Percentiles rank a stretch among this genome's conserved stretches.
Evolutionary conservation across 1,140 invertebrate species (phyloP).

Genomic region (Diuraphis noxia): DNA sequence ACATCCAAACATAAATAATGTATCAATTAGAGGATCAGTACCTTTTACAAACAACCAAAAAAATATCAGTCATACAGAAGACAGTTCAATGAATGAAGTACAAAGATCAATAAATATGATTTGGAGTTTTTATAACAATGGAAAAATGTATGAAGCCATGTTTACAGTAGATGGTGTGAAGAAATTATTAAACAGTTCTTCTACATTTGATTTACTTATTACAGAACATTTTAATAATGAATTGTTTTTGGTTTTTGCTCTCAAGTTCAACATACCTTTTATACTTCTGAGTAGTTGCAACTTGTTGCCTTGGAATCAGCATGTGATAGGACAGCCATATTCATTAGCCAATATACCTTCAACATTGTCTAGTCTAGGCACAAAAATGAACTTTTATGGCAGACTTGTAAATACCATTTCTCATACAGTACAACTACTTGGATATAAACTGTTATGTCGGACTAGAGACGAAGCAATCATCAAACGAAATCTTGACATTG

Average conservation of each 20-base stretch:
- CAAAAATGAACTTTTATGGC: slow-evolving; percentile 53
- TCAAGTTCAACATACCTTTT: slow-evolving; percentile 62
- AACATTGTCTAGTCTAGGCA: not conserved
- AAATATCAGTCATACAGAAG: not conserved
- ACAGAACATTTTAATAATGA: slow-evolving; percentile 58
- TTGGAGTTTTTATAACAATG: not conserved
- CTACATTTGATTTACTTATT: slow-evolving; percentile 58
- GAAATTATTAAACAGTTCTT: not conserved
- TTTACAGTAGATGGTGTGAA: not conserved
- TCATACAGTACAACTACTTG: not conserved
- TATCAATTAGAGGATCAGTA: not conserved
- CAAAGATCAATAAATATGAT: not conserved
- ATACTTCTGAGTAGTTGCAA: slow-evolving; percentile 65
- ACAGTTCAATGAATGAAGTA: not conserved
- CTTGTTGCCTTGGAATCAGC: slow-evolving; percentile 66
- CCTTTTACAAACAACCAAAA: not conserved
- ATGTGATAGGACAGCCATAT: slow-evolving; percentile 57
- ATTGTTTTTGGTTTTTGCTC: slow-evolving; percentile 57
- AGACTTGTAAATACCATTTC: slow-evolving; percentile 55
- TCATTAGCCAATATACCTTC: slow-evolving; percentile 53
- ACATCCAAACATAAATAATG: slow-evolving; percentile 36
- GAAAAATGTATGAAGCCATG: not conserved
- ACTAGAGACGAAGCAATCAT: slow-evolving; percentile 51
- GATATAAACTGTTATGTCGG: slow-evolving; percentile 45
- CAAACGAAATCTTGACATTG: slow-evolving; percentile 63